Evolutionary conservation across 2,888 invertebrate genomes (phyloP).

Genomic region (Alviniconcha strummeri): DNA sequence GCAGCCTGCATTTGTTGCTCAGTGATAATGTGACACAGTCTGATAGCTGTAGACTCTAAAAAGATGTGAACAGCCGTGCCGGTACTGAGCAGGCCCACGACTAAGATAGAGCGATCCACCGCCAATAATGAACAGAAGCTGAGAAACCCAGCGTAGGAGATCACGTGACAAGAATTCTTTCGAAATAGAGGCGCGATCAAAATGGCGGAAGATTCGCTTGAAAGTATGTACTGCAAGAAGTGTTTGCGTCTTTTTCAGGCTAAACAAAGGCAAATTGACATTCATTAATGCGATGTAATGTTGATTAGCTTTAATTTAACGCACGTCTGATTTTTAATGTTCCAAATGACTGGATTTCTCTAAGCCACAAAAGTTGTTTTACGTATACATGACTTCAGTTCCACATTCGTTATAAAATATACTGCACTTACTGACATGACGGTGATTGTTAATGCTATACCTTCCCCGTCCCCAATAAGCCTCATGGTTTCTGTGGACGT

Average conservation of each 20-base stretch:
- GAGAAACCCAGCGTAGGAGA: not conserved
- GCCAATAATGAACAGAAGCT: not conserved
- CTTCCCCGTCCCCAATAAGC: not conserved
- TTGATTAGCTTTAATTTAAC: not conserved
- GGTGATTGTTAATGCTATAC: not conserved
- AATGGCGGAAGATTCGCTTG: conserved; percentile 61
- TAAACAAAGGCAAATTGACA: too few relatives aligned
- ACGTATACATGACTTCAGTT: not conserved
- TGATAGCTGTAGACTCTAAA: not conserved
- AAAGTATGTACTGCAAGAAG: conserved; percentile 46
- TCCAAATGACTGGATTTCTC: not conserved
- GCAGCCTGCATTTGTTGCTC: not conserved
- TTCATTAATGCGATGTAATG: too few relatives aligned
- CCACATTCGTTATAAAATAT: not conserved
- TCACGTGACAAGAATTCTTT: conserved; percentile 35
- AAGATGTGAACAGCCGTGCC: not conserved
- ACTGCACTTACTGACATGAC: not conserved
- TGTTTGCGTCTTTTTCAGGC: not conserved
- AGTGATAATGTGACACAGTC: not conserved
- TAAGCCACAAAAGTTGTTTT: not conserved
- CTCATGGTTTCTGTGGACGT: not conserved
- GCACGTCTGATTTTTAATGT: not conserved
- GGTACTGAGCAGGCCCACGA: not conserved
- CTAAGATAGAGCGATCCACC: not conserved
- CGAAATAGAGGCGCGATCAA: conserved; percentile 54